Evolutionary conservation across 2,113 vertebrate species (phyloP), one percentile per base, ranked within the genome.

Genomic region (Platysternon megacephalum): DNA sequence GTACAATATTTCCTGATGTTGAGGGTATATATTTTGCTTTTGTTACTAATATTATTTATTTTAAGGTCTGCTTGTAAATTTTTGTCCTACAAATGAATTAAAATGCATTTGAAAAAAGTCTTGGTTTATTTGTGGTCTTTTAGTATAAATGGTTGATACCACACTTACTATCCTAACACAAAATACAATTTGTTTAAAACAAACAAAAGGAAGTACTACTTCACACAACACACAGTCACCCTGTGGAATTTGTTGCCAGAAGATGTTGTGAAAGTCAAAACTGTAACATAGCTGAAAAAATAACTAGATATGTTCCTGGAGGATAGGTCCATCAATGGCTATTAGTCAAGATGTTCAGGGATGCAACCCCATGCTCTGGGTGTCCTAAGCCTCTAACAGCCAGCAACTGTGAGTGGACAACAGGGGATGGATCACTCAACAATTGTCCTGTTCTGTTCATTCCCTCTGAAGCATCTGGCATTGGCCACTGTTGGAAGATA

Each of bases 21-120:
- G 65, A 72, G 14, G 55, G 35, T 48, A 83, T 0, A 0, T 16
- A 35, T 88, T 51, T 90, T 90, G 74, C 88, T 93, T 91, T 68
- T 80, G 24, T 49, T 92, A 65, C 12, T 74, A 96, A 94, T 65
- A 35, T 44, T 89, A 79, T 44, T 92, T 58, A 39, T 28, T 61
- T 86, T 13, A 35, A 44, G 42, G 11, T 14, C 24, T 93, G 16
- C 78, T 92, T 44, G 11, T 76, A 76, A 44, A 76, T 28, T 19
- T 68, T 68, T 91, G 46, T 94, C 92, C 91, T 88, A 93, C 19
- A 78, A 86, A 86, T 22, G 5, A 96, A 9, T 49, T 91, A 58
- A 97, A 97, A 97, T 3, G 48, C 0, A 56, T 22, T 13, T 79
- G 68, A n/a, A 55, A 85, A 89, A 14, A 89, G 19, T 76, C 29